Evolutionary conservation across 2,113 vertebrate species (phyloP), one percentile per base, ranked within the genome.

Genomic region (Coptodon bakossiorum): DNA sequence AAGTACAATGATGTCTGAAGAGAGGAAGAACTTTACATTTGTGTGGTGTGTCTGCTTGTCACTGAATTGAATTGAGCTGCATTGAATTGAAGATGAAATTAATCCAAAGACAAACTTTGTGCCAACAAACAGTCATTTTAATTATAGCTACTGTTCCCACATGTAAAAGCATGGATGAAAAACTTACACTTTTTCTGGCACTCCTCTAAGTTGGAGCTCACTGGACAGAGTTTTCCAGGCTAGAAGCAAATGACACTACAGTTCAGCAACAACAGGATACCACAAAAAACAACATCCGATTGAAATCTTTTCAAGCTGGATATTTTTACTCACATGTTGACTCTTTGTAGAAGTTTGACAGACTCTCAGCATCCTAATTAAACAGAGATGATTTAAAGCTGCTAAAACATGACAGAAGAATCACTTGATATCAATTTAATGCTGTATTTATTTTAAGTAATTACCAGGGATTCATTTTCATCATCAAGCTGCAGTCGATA

Each of bases 351-450:
- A 1, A 90, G 2, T 71, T 61, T 27, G 76, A 24, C 14, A 88
- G 34, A 38, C 61, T 17, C 1, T 36, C 11, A 11, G 7, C 40
- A 19, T 91, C 88, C 90, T 93, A 34, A 3, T 56, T 7, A 56
- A 86, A 50, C 4, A 80, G 10, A 79, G 4, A 14, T 4, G 1
- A n/a, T 53, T 81, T 45, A 54, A 24, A 40, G 27, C 3, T 38
- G 0, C 5, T 10, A 5, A 0, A 61, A 19, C 3, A 66, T 19
- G 11, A 12, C 7, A 50, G 0, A n/a, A 53, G 0, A 13, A 34
- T 36, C 45, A 5, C 11, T 52, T 50, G 9, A 27, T n/a, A 73
- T 34, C 3, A 14, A 8, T 6, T 56, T 24, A 19, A 24, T 31
- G 11, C 6, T 59, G 7, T 45, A 2, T 38, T 10, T 10, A 5